Evolutionary conservation across 1,140 invertebrate species (phyloP).

Genomic region (Brachionus koreanus): DNA sequence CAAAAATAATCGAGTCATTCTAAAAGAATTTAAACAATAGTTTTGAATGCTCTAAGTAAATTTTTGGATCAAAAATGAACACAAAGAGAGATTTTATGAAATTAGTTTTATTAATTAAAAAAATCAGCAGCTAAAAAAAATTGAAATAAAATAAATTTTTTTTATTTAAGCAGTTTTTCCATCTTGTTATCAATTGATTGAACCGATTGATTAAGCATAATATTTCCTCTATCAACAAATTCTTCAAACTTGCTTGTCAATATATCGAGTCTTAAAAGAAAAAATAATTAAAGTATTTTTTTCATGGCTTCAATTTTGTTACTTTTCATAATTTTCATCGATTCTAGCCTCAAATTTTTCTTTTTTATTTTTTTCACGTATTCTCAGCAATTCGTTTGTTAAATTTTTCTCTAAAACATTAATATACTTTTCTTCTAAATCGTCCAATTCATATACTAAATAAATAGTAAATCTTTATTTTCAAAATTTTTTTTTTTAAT

Average conservation of each 20-base stretch:
- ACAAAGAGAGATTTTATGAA: too few species aligned
- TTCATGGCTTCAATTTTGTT: too few species aligned
- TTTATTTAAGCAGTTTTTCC: background rate
- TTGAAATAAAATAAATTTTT: too few species aligned
- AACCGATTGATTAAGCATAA: background rate
- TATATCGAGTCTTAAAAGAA: conserved; percentile 5
- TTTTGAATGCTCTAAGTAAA: too few species aligned
- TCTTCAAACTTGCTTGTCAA: conserved; percentile 24
- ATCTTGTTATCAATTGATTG: background rate
- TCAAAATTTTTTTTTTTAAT: background rate
- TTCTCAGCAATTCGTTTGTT: background rate
- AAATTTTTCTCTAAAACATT: background rate
- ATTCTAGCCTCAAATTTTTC: background rate
- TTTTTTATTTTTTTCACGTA: background rate
- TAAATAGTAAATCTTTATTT: background rate
- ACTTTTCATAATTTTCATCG: conserved; percentile 34
- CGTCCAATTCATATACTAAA: conserved; percentile 30
- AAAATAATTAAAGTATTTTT: background rate
- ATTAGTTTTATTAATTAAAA: too few species aligned
- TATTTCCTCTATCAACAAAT: background rate
- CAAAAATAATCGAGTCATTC: too few species aligned
- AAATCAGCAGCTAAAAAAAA: too few species aligned
- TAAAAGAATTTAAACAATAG: too few species aligned
- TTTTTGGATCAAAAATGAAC: too few species aligned
- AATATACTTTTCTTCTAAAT: background rate